Base-by-base conservation (phyloP, 2,113 vertebrate genomes). In the Heterotis niloticus region DNA sequence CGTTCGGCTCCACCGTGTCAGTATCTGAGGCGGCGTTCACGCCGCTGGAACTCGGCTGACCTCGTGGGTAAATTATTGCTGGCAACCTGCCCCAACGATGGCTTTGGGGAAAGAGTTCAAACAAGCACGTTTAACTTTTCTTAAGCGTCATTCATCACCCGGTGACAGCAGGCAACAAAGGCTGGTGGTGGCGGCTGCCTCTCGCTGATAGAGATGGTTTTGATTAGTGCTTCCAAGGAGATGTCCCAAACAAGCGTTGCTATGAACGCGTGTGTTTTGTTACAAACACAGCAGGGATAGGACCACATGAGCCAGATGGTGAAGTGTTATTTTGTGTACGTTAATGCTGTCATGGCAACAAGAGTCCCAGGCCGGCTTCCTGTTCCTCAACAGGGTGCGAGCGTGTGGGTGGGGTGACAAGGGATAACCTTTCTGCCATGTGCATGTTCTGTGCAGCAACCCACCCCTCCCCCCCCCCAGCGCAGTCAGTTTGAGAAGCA, bases 191-290 rank as follows among this genome's bases (percentile, higher is more conserved):
- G 77, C 66, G 81, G 80, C 80, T 54, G 72, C 79, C 76, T 52
- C 65, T 34, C 29, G 67, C 77, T 59, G 62, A 82, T 56, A 86
- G 84, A 89, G 81, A 83, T 88, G 86, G 84, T 87, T 87, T 86
- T 85, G 83, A 89, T 87, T 86, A 85, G 79, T 82, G 83, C 84
- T 89, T 83, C 85, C 84, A 86, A 84, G 86, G 28, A 88, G 85
- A 87, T 74, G 82, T 87, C 88, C 89, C 88, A 90, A 90, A 90
- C 83, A 89, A 82, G 86, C 9, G 92, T 92, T 92, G 90, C 90
- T 89, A 92, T 90, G 92, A 91, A 88, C 86, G 84, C 17, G 51
- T 85, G 86, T 92, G 89, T 92, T 92, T 92, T 86, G 87, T 88
- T 84, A 89, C 88, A 91, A 91, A 92, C 89, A 90, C 83, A 88